Evolutionary conservation across 2,113 vertebrate genomes (phyloP).

Genomic region (Oxyura jamaicensis): DNA sequence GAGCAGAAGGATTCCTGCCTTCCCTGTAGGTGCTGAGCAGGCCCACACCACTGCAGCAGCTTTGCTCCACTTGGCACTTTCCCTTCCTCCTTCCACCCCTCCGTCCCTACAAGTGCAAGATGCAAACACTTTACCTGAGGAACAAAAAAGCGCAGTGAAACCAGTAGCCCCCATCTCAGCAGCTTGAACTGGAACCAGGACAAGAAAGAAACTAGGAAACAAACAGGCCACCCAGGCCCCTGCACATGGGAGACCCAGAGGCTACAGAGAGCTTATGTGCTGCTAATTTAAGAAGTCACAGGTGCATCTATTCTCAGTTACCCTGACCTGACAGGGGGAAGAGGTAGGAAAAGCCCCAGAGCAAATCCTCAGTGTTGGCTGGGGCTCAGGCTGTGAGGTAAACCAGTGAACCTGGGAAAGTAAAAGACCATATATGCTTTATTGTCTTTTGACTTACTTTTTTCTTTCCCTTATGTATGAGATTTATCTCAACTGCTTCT

Average conservation of each 20-base stretch:
- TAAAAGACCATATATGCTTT: neutral
- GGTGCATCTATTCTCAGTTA: neutral
- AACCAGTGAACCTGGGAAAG: neutral
- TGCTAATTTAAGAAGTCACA: neutral
- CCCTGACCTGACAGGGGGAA: neutral
- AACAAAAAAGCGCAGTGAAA: neutral
- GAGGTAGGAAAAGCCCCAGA: neutral
- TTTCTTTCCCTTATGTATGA: neutral
- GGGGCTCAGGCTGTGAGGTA: neutral
- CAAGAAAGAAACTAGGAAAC: neutral
- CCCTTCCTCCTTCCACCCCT: neutral
- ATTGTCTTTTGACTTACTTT: neutral
- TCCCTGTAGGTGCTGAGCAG: neutral
- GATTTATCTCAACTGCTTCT: neutral
- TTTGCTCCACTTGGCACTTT: neutral
- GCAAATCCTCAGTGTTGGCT: neutral
- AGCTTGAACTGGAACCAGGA: neutral
- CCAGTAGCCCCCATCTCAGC: neutral
- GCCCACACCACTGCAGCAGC: neutral
- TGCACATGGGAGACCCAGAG: neutral
- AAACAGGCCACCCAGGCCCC: fast-evolving
- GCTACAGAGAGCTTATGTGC: neutral
- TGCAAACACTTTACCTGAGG: neutral
- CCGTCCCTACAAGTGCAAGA: neutral
- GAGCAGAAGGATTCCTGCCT: neutral